A percentile compares a stretch with the other conserved stretches of the same genome.
These are phyloP conservation scores for Acrobasis repandana DNA, from an alignment of 2,888 invertebrate species.

Conservation along the genomic window DNA sequence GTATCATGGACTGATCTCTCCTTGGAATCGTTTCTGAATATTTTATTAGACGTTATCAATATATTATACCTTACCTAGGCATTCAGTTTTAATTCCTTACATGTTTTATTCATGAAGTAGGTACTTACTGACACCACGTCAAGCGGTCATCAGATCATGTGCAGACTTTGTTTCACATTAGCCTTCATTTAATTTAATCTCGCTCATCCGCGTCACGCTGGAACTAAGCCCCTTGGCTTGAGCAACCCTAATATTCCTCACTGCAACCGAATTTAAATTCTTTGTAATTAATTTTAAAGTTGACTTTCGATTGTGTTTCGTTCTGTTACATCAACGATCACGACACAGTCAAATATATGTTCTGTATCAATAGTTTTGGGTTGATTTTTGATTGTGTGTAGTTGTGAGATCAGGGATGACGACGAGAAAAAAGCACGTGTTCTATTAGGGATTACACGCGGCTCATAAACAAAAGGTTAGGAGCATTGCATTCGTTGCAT, in stretches of 20 bases:
- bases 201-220: conserved; percentile 73
- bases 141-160: conserved; percentile 35
- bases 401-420: conserved; percentile 47
- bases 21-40: too few species aligned
- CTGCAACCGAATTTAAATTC: conserved; percentile 37
- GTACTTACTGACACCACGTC: conserved; percentile 9
- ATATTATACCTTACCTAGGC: too few species aligned
- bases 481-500: conserved; percentile 35
- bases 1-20: too few species aligned
- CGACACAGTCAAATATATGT: not conserved
- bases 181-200: conserved; percentile 74
- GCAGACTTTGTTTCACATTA: conserved; percentile 50
- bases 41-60: too few species aligned
- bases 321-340: not conserved
- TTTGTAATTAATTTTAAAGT: conserved; percentile 41
- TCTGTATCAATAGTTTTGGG: not conserved
- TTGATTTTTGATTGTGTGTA: not conserved
- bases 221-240: conserved; percentile 70
- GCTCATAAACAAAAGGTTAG: conserved; percentile 77
- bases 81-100: too few species aligned
- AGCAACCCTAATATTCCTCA: conserved; percentile 47
- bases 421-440: conserved; percentile 81
- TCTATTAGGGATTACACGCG: conserved; percentile 79
- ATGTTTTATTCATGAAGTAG: not conserved
- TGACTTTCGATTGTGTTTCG: conserved; percentile 33